A percentile compares a stretch with the other conserved stretches of the same genome.
phyloP scores from a whole-genome alignment of 64 coral and sea anemone genomes.

The Catalaphyllia jardinei region DNA sequence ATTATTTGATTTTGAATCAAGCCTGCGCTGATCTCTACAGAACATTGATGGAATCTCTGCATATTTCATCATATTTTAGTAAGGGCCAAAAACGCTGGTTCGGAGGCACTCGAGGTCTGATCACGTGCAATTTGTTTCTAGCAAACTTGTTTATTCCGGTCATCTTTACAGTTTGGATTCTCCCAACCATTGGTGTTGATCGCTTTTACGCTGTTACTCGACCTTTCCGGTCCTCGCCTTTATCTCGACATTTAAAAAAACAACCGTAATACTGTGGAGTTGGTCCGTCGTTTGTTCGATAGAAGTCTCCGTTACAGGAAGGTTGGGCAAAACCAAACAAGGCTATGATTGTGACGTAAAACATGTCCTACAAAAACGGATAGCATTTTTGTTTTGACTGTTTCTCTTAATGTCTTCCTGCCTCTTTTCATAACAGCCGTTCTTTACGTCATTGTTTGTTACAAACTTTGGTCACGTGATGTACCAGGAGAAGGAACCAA shows the following conservation, averaged over 20 bases:
- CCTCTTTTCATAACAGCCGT: neutral
- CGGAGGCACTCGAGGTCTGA: neutral
- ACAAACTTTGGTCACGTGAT: neutral
- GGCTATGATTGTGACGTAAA: neutral
- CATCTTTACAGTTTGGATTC: neutral
- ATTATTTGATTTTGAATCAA: neutral
- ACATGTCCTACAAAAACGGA: neutral
- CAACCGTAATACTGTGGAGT: neutral
- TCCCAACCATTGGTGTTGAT: slow-evolving; percentile 2
- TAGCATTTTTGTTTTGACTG: neutral
- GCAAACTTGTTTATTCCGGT: neutral
- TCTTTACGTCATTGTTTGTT: neutral
- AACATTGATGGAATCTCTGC: neutral
- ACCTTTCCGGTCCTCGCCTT: neutral
- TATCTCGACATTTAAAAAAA: slow-evolving; percentile 13
- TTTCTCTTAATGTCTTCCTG: neutral
- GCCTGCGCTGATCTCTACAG: neutral
- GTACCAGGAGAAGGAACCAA: slow-evolving; percentile 14
- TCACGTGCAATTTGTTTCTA: neutral
- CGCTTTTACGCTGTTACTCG: slow-evolving; percentile 10
- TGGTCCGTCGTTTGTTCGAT: neutral
- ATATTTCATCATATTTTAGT: neutral
- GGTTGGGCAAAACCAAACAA: neutral
- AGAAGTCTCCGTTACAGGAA: too few species aligned
- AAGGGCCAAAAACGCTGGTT: too few species aligned